Evolutionary conservation across 37 sponge, comb jelly and placozoan genomes (phyloP).

Genomic region (Halichondria panicea): DNA sequence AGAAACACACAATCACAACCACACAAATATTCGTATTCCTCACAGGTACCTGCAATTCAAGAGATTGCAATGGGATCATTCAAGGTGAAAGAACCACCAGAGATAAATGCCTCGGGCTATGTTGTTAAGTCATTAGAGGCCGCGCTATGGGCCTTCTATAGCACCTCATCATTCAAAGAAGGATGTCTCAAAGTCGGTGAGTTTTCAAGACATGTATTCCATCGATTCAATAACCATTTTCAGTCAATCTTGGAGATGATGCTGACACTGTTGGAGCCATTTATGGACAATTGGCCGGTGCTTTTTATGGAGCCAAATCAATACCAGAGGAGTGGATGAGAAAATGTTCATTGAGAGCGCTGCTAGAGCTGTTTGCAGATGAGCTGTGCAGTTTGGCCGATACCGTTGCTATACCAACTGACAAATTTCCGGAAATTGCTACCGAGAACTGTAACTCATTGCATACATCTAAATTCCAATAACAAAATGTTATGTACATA

Average conservation of each 20-base stretch:
- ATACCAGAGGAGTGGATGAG: constrained; percentile 83
- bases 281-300: constrained; percentile 91
- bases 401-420: constrained; percentile 13
- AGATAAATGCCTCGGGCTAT: constrained; percentile 80
- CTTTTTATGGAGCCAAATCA: constrained; percentile 72
- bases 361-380: constrained; percentile 70
- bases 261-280: constrained; percentile 89
- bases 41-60: constrained; percentile 55
- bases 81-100: constrained; percentile 62
- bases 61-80: constrained; percentile 75
- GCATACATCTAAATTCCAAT: too few species aligned
- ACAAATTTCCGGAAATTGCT: constrained; percentile 3
- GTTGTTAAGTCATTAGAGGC: constrained; percentile 81
- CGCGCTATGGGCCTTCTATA: constrained; percentile 85
- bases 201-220: background rate
- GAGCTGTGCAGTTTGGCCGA: constrained; percentile 53
- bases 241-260: constrained; percentile 86
- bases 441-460: constrained; percentile 14
- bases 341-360: constrained; percentile 39
- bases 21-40: background rate
- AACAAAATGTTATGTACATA: too few species aligned
- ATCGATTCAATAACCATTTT: background rate
- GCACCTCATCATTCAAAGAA: constrained; percentile 75
- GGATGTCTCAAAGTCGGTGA: constrained; percentile 82
- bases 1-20: background rate